A percentile compares a stretch with the other conserved stretches of the same genome.
These are phyloP conservation scores for Isurus oxyrinchus DNA, from an alignment of 2,113 vertebrate genomes.

Conservation along the genomic window DNA sequence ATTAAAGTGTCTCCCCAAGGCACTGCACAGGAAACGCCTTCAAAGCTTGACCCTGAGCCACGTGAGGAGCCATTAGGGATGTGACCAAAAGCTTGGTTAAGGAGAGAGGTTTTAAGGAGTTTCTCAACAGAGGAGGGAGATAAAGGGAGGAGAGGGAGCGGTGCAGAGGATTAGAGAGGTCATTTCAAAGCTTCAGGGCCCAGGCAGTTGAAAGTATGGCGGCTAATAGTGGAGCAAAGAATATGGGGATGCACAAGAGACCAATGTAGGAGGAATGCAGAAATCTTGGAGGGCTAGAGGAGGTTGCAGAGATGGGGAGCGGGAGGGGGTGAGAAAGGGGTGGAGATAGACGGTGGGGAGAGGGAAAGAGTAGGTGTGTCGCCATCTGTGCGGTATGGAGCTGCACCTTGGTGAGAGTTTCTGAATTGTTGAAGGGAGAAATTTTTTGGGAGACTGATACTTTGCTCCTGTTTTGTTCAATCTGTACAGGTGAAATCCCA, in stretches of 20 bases:
- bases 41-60: neutral
- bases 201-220: neutral
- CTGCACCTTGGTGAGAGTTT: neutral
- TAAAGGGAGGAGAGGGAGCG: neutral
- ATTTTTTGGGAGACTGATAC: neutral
- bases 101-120: neutral
- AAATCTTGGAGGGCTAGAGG: neutral
- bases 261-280: no score
- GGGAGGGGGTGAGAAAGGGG: no score
- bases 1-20: neutral
- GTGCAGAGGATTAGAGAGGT: neutral
- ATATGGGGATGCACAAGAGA: neutral
- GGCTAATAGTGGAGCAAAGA: neutral
- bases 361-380: neutral
- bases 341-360: no score
- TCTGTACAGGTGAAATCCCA: slow-evolving; percentile 81
- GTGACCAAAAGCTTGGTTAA: neutral
- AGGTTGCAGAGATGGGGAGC: neutral
- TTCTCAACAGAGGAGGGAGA: neutral
- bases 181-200: neutral
- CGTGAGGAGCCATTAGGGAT: neutral
- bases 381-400: neutral
- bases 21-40: neutral
- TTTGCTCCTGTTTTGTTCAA: neutral
- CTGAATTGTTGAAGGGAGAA: neutral